Evolutionary conservation across 2,888 invertebrate genomes (phyloP).

Genomic region (Noctua fimbriata): DNA sequence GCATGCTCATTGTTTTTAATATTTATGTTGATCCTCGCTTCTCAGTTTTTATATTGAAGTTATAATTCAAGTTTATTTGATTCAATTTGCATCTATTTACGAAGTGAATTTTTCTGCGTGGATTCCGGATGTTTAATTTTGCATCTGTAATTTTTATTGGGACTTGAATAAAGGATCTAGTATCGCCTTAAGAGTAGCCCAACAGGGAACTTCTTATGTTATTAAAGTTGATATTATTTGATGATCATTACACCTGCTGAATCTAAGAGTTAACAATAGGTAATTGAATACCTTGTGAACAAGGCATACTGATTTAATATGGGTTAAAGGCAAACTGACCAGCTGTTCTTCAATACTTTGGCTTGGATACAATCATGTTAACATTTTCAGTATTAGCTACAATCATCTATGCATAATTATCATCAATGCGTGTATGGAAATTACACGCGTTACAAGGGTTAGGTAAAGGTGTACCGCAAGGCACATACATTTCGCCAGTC

Average conservation of each 20-base stretch:
- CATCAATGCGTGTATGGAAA: neutral
- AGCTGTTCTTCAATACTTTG: neutral
- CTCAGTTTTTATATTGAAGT: constrained; percentile 63
- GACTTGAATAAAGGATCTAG: neutral
- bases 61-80: constrained; percentile 65
- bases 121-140: constrained; percentile 10
- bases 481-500: neutral
- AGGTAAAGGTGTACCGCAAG: neutral
- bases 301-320: neutral
- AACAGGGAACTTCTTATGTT: neutral
- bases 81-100: constrained; percentile 62
- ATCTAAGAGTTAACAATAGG: neutral
- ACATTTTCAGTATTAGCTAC: neutral
- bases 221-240: neutral
- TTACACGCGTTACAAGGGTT: no score
- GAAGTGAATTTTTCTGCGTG: constrained; percentile 6
- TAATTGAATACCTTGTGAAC: neutral
- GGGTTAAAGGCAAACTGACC: neutral
- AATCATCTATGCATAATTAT: neutral
- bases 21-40: constrained; percentile 60
- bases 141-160: neutral
- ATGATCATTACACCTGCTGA: neutral
- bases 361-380: no score
- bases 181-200: neutral
- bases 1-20: constrained; percentile 56